A percentile compares a stretch with the other conserved stretches of the same genome.
These are phyloP conservation scores for Myopa tessellatipennis DNA, from an alignment of 2,888 invertebrate species.

Conservation along the genomic window DNA sequence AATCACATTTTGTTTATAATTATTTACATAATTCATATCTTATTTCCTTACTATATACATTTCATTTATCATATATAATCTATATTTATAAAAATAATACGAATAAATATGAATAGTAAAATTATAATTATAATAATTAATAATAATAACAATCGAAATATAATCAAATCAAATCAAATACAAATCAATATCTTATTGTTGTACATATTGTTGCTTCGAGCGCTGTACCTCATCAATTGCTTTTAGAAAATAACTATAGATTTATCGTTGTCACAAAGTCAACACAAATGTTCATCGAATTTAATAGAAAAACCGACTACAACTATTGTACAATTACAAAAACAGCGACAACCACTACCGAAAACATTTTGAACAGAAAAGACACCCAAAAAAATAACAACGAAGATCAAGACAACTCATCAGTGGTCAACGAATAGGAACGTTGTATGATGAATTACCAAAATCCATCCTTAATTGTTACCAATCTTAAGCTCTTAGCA, in stretches of 20 bases:
- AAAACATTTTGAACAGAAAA: neutral
- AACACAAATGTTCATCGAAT: neutral
- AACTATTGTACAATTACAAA: neutral
- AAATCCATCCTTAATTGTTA: too few species aligned
- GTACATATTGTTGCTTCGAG: constrained; percentile 41
- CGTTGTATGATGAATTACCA: too few species aligned
- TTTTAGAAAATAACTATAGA: constrained; percentile 41
- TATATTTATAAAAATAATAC: too few species aligned
- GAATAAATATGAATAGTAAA: neutral
- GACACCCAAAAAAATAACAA: neutral
- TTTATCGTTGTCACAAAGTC: constrained; percentile 34
- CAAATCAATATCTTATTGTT: constrained; percentile 39
- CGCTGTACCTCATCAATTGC: constrained; percentile 44
- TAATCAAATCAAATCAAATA: constrained; percentile 17
- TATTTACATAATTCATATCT: constrained; percentile 11
- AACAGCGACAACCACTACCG: neutral
- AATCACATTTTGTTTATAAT: neutral
- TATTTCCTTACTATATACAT: constrained; percentile 29
- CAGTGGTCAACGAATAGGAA: too few species aligned
- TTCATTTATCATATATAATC: constrained; percentile 1
- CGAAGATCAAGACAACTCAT: too few species aligned
- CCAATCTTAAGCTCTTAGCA: too few species aligned
- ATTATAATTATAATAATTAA: constrained; percentile 15
- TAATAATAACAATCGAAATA: neutral
- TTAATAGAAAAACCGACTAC: neutral